These are phyloP conservation scores for Camptogramma bilineatum DNA, from an alignment of 2,888 invertebrate genomes.

Conservation along the genomic window DNA sequence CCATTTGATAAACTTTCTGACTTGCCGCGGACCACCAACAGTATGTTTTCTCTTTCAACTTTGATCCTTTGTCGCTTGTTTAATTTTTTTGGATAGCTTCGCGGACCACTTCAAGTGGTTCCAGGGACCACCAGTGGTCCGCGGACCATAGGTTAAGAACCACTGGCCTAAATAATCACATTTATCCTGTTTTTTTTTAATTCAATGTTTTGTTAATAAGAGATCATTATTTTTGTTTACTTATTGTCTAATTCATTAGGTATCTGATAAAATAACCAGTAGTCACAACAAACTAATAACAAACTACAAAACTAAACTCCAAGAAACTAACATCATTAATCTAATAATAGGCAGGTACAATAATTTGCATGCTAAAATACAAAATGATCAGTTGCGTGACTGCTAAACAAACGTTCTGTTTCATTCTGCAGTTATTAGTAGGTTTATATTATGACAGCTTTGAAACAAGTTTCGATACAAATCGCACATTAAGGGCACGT, in stretches of 20 bases:
- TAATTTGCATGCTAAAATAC: not conserved
- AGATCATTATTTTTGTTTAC: not conserved
- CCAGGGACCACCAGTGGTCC: too few relatives aligned
- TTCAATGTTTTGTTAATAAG: too few relatives aligned
- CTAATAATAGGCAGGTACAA: not conserved
- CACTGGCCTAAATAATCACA: too few relatives aligned
- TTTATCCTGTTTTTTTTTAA: too few relatives aligned
- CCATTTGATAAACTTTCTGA: too few relatives aligned
- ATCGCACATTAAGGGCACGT: slow-evolving; percentile 21
- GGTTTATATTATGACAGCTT: slow-evolving; percentile 7
- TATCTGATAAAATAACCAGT: not conserved
- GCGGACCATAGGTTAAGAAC: too few relatives aligned
- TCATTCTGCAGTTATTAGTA: not conserved
- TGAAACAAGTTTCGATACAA: slow-evolving; percentile 25
- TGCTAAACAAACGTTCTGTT: slow-evolving; percentile 8
- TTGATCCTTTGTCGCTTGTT: too few relatives aligned
- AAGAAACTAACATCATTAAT: not conserved
- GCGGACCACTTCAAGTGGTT: too few relatives aligned
- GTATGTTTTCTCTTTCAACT: too few relatives aligned
- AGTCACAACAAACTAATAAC: not conserved
- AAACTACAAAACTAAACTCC: not conserved
- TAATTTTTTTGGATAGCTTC: too few relatives aligned
- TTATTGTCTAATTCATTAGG: not conserved
- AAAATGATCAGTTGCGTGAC: slow-evolving; percentile 1
- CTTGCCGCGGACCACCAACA: too few relatives aligned